phyloP scores from a whole-genome alignment of 2,888 invertebrate genomes.

The Spialia ferax region DNA sequence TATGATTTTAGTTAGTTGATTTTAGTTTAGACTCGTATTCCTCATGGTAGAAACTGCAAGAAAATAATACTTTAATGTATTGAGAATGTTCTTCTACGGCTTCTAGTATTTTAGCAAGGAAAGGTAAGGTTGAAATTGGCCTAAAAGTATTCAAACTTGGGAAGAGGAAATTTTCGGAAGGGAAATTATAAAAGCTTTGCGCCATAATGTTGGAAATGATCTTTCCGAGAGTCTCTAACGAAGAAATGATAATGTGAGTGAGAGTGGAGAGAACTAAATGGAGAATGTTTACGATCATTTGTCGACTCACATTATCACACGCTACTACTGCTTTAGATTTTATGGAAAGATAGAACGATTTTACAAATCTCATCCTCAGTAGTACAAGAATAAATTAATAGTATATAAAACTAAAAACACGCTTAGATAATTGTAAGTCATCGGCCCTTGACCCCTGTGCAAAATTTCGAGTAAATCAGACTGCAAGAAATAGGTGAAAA shows the following conservation, averaged over 20 bases:
- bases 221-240: neutral
- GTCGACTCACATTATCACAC: constrained; percentile 8
- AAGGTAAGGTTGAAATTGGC: neutral
- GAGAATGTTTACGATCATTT: constrained; percentile 2
- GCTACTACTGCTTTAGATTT: constrained; percentile 26
- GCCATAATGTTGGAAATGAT: neutral
- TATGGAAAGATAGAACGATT: neutral
- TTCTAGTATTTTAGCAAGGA: constrained; percentile 8
- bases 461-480: too few relatives aligned
- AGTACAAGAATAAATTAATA: neutral
- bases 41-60: too few relatives aligned
- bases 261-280: neutral
- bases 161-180: constrained; percentile 12
- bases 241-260: constrained; percentile 10
- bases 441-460: too few relatives aligned
- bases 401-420: too few relatives aligned
- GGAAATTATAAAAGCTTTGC: constrained; percentile 12
- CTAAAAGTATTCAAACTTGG: constrained; percentile 6
- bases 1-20: too few relatives aligned
- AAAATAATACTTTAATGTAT: too few relatives aligned
- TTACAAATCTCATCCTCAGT: neutral
- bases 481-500: too few relatives aligned
- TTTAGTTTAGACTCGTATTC: too few relatives aligned
- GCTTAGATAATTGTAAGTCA: too few relatives aligned
- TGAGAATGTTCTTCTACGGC: too few relatives aligned